These are phyloP conservation scores for Tinea semifulvella DNA, from an alignment of 2,888 invertebrate species.

Conservation along the genomic window DNA sequence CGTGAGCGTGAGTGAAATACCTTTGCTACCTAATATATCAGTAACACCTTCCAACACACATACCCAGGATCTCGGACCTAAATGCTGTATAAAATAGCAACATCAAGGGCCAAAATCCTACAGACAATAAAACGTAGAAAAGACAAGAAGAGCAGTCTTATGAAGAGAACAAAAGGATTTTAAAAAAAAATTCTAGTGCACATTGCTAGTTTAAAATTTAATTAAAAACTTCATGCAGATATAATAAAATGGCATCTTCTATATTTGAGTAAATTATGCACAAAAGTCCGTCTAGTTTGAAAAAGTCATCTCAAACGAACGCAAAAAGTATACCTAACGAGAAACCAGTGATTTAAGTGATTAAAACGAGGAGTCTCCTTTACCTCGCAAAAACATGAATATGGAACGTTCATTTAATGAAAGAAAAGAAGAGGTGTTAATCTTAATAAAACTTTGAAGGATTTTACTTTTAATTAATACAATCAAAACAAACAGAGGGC, in stretches of 20 bases:
- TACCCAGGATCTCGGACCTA: too few relatives aligned
- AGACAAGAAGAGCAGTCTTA: too few relatives aligned
- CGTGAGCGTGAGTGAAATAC: too few relatives aligned
- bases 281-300: background rate
- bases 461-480: conserved; percentile 61
- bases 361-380: background rate
- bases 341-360: background rate
- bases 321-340: conserved; percentile 3
- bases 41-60: too few relatives aligned
- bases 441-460: conserved; percentile 56
- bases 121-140: too few relatives aligned
- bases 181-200: background rate
- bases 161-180: too few relatives aligned
- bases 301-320: background rate
- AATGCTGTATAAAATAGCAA: too few relatives aligned
- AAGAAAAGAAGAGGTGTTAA: conserved; percentile 59
- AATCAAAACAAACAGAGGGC: conserved; percentile 60
- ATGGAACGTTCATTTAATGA: conserved; percentile 43
- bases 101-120: too few relatives aligned
- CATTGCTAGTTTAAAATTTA: background rate
- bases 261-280: background rate
- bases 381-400: conserved; percentile 41
- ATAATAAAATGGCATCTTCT: background rate
- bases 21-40: too few relatives aligned
- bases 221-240: background rate